Base-by-base conservation (phyloP, 1,140 invertebrate species). In the Drosophila parvula region DNA sequence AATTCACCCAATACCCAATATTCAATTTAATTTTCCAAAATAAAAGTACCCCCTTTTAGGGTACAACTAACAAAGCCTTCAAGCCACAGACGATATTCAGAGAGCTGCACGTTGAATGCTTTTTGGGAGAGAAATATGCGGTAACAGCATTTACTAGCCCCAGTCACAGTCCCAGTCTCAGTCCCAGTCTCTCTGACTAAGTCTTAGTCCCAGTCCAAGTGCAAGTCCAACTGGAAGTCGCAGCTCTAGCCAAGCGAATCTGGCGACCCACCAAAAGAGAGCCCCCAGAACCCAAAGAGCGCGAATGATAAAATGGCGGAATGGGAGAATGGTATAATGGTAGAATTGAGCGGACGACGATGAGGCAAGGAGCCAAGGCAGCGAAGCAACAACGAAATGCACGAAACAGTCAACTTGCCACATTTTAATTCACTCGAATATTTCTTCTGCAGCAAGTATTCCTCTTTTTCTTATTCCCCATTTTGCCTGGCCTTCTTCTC, bases 401-500 rank as follows among this genome's bases (percentile, higher is more conserved):
- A 88, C 84, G 74, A 81, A 78, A 89, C 79, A 88, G 80, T 89
- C 84, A 84, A 86, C 79, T 83, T 86, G 78, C 84, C 84, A 84
- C 84, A 88, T 89, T 88, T 88, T 88, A 89, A 88, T 88, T 88
- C 84, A 89, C 76, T 84, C 65, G 80, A 89, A 89, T 88, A 82
- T 82, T 79, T 86, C 75, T 71, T 74, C 32, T 68, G 57, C 67
- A 58, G 58, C 60, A 27, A 64, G 64, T 70, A 70, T 61, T 62
- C 32, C 47, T 53, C 16, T 10, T 27, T 30, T 57, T 41, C 57
- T 28, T 38, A 22, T 30, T 28, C 7, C 18, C 34, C n/a, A 43
- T 63, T 32, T 63, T 58, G 51, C 60, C 60, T 83, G 41, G 59
- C 32, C 45, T 50, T 67, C 5, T 65, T 38, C 63, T 67, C 27